Evolutionary conservation across 2,113 vertebrate genomes (phyloP), one percentile per base, ranked within the genome.

Genomic region (Dissostichus mawsoni): DNA sequence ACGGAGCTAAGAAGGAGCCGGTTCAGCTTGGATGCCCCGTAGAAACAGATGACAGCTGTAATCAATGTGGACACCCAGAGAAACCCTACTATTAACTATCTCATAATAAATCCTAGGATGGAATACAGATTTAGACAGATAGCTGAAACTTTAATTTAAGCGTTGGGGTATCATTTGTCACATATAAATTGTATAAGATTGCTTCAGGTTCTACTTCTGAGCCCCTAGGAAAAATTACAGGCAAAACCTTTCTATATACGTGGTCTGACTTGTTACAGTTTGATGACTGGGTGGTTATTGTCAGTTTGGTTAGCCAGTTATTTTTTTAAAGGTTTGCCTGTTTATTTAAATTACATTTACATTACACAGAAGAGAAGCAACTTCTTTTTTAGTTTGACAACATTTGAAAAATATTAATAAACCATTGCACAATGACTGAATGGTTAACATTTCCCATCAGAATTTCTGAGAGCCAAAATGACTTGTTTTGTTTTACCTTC

Each of bases 31-130:
- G 47, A 68, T 57, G 52, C 33, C 52, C 20, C 0, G 47, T 47
- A 41, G 65, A 80, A 83, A 76, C 61, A 70, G 71, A 90, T 73
- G 84, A 83, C 59, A 76, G 45, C 52, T 20, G 16, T 89, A 91
- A 93, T 88, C 74, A 82, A 29, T 71, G 73, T 41, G 63, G 89
- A 85, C 82, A 84, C 66, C 71, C 59, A 33, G 69, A 91, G 79
- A 88, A 77, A 69, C 51, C 33, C 59, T 8, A 57, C 69, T 83
- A 80, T 87, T 80, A 91, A 88, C 74, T 64, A 85, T 83, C 70
- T 80, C 81, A 86, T 74, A 90, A 91, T 72, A 89, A 82, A 86
- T 76, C 70, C 79, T 59, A 25, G 66, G 55, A 66, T 70, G 55
- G 74, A 80, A 86, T 71, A 80, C 48, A 48, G 81, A 66, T 76